Conservation (phyloP, 92 coral and sea anemone genomes). For the Bergia sp. region DNA sequence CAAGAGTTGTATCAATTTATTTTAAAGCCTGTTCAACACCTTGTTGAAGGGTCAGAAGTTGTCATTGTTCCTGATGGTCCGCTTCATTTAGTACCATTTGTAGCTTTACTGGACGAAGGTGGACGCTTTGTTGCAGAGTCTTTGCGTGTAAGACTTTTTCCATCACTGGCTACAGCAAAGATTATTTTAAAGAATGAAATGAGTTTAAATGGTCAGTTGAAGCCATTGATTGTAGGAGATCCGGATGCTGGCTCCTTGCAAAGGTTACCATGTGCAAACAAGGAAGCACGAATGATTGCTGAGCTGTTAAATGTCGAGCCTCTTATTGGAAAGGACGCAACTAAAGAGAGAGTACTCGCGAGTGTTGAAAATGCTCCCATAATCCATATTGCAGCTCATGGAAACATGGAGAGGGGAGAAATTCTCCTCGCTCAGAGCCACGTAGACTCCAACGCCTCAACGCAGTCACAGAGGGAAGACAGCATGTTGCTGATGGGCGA, state of each 20-base stretch:
- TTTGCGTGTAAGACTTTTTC: no score
- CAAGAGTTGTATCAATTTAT: neutral
- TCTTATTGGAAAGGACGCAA: neutral
- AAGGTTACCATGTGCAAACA: slow-evolving; percentile 23
- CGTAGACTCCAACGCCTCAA: neutral
- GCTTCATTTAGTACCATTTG: no score
- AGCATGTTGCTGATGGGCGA: neutral
- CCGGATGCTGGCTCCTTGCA: neutral
- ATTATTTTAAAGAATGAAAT: no score
- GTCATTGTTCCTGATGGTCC: no score
- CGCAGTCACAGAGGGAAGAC: neutral
- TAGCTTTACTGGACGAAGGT: no score
- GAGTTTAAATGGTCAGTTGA: no score
- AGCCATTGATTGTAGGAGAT: neutral
- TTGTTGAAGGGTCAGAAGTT: no score
- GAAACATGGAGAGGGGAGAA: slow-evolving; percentile 12
- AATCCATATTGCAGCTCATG: slow-evolving; percentile 6
- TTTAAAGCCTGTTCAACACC: no score
- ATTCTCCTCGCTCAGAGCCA: neutral
- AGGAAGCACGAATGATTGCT: slow-evolving; percentile 8
- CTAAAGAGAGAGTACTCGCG: neutral
- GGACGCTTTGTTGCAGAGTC: no score
- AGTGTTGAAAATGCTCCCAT: neutral
- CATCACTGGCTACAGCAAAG: no score
- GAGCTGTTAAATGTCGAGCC: neutral